These are phyloP conservation scores for Sciurus vulgaris DNA, from an alignment of 2,797 vertebrate species.

Conservation along the genomic window DNA sequence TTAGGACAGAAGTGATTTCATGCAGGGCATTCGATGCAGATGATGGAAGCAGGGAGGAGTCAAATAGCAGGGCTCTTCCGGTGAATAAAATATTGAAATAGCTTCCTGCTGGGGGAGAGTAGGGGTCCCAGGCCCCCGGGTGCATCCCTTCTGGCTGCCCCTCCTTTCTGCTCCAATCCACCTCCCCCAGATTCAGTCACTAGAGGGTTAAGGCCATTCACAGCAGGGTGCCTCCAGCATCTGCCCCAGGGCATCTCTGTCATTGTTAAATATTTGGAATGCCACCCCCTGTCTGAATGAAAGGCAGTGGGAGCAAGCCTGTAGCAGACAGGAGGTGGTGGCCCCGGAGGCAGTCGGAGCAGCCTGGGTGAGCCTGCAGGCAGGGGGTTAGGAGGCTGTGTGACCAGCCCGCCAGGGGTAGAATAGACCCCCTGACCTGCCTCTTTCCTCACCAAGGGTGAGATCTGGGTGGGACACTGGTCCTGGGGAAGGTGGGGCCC, in stretches of 20 bases:
- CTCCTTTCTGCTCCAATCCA: not conserved
- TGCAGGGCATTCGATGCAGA: not conserved
- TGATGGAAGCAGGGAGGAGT: not conserved
- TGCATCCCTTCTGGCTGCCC: not conserved
- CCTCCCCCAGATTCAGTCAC: not conserved
- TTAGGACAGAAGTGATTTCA: not conserved
- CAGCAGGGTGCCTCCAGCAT: not conserved
- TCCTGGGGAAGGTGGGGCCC: not conserved
- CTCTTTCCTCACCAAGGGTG: not conserved
- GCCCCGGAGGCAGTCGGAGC: accelerated
- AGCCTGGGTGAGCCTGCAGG: not conserved
- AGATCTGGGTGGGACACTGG: not conserved
- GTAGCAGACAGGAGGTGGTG: not conserved
- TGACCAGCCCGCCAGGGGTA: not conserved
- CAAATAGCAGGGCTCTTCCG: accelerated
- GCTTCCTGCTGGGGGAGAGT: accelerated
- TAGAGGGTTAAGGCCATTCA: not conserved
- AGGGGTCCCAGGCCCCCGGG: accelerated
- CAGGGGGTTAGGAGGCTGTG: not conserved
- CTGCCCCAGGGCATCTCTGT: not conserved
- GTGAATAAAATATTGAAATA: not conserved
- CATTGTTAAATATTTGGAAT: not conserved
- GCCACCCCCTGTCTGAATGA: not conserved
- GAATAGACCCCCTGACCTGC: not conserved
- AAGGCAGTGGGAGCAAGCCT: not conserved